Percentiles rank a stretch among this genome's conserved stretches.
phyloP scores from a whole-genome alignment of 2,113 vertebrate species.

The Bucco capensis region DNA sequence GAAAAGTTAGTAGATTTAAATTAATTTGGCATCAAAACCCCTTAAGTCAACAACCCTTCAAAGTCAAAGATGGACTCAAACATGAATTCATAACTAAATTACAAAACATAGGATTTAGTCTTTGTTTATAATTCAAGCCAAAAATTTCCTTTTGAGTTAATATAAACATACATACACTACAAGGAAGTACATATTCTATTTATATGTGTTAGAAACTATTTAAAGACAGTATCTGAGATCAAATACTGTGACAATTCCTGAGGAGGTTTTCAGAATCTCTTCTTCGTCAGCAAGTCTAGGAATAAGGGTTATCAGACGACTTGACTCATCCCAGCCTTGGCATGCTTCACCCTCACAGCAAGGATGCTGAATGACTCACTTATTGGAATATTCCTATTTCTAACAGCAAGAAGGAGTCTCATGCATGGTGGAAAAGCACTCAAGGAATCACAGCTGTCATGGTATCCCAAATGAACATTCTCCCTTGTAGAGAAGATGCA shows the following conservation, averaged over 20 bases:
- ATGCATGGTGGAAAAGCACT: slow-evolving; percentile 6
- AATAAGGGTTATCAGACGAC: slow-evolving; percentile 32
- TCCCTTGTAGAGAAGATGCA: neutral
- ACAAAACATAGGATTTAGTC: neutral
- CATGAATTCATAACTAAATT: neutral
- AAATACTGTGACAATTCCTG: neutral
- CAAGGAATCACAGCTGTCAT: slow-evolving; percentile 21
- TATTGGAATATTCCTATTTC: too few relatives aligned
- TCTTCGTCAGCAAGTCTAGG: slow-evolving; percentile 34
- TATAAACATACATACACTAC: neutral
- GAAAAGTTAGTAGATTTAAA: neutral
- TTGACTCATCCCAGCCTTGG: slow-evolving; percentile 36
- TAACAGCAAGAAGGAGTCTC: neutral
- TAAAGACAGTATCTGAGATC: too few relatives aligned
- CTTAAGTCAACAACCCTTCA: neutral
- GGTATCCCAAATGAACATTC: neutral
- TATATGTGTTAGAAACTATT: neutral
- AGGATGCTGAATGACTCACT: too few relatives aligned
- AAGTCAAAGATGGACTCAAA: neutral
- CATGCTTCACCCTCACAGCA: slow-evolving; percentile 13
- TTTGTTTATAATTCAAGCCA: neutral
- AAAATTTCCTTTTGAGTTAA: neutral
- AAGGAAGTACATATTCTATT: neutral
- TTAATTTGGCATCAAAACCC: neutral
- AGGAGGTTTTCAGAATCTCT: slow-evolving; percentile 14